Percentiles rank a stretch among this genome's conserved stretches.
Conservation (phyloP, 2,888 invertebrate species). For the Thereva nobilitata region DNA sequence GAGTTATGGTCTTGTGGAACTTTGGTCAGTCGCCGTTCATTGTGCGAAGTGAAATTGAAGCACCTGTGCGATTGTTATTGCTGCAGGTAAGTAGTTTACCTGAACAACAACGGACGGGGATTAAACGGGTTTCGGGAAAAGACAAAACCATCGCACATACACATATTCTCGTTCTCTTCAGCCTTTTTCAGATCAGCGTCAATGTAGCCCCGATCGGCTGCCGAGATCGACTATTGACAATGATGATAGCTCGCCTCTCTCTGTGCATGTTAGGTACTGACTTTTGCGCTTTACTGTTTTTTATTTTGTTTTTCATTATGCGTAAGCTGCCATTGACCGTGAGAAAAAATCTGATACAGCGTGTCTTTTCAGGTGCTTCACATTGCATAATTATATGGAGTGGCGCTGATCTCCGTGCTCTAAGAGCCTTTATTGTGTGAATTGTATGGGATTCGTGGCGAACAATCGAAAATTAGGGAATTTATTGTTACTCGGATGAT, state of each 20-base stretch:
- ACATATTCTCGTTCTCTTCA: not conserved
- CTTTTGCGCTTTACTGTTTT: no score
- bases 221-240: slow-evolving; percentile 35
- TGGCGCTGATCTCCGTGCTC: not conserved
- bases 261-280: not conserved
- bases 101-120: slow-evolving; percentile 21
- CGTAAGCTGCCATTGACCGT: slow-evolving; percentile 22
- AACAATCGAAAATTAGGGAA: no score
- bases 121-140: slow-evolving; percentile 33
- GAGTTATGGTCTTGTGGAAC: slow-evolving; percentile 39
- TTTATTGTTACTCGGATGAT: no score
- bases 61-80: slow-evolving; percentile 39
- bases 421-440: no score
- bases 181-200: slow-evolving; percentile 1
- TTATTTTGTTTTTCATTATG: not conserved
- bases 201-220: slow-evolving; percentile 23
- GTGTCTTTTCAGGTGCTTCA: slow-evolving; percentile 17
- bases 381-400: slow-evolving; percentile 21
- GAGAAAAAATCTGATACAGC: slow-evolving; percentile 25
- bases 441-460: no score
- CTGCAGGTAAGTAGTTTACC: slow-evolving; percentile 19
- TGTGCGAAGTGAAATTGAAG: slow-evolving; percentile 39
- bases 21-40: slow-evolving; percentile 35
- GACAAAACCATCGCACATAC: slow-evolving; percentile 28
- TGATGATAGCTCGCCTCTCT: slow-evolving; percentile 30